A percentile compares a stretch with the other conserved stretches of the same genome.
phyloP scores from a whole-genome alignment of 2,113 vertebrate species.

The Toxostoma redivivum region DNA sequence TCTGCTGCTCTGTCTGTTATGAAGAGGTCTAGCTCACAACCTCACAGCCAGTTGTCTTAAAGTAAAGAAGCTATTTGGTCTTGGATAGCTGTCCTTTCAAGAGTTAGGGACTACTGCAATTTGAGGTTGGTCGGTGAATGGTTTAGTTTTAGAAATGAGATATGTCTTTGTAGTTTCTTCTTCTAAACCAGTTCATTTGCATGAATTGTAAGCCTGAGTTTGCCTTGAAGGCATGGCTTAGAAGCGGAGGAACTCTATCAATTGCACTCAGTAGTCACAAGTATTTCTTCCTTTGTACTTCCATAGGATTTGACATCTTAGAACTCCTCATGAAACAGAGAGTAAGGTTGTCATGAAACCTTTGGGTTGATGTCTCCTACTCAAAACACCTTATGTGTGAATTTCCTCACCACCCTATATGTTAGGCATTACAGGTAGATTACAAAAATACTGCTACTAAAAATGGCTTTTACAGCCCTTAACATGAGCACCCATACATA shows the following conservation, averaged over 20 bases:
- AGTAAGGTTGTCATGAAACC: neutral
- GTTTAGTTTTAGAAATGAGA: neutral
- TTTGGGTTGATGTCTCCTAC: neutral
- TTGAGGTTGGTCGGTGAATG: neutral
- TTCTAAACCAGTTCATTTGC: neutral
- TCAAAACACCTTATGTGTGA: neutral
- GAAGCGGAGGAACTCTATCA: neutral
- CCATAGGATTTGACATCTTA: neutral
- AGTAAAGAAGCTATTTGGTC: neutral
- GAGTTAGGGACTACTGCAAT: neutral
- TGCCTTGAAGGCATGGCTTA: neutral
- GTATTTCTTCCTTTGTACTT: neutral
- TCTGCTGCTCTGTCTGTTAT: neutral
- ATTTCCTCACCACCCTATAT: neutral
- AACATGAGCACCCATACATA: accelerated
- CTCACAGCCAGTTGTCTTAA: neutral
- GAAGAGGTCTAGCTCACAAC: neutral
- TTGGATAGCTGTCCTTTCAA: neutral
- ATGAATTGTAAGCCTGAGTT: neutral
- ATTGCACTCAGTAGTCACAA: neutral
- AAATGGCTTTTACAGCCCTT: neutral
- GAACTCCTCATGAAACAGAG: neutral
- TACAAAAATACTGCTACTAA: neutral
- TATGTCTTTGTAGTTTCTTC: neutral
- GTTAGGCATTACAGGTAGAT: neutral